Conservation (phyloP, 2,113 vertebrate species). For the Phaetusa simplex region DNA sequence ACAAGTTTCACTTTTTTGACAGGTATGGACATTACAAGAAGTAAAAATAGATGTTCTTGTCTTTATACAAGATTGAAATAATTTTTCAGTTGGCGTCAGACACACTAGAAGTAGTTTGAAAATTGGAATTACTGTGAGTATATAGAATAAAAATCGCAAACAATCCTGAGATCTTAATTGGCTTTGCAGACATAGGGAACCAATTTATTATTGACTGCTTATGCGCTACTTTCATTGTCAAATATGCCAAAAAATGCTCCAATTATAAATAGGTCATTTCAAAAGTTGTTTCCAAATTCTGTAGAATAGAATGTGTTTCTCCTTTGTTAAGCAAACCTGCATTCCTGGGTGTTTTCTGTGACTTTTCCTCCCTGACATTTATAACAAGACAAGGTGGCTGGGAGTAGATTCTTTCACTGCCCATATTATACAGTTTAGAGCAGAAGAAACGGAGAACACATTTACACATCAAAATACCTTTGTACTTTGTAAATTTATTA, state of each 20-base stretch:
- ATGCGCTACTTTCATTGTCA: background rate
- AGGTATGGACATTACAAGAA: rapidly evolving
- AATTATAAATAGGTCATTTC: background rate
- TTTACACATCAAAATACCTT: background rate
- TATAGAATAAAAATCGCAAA: background rate
- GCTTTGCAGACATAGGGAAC: background rate
- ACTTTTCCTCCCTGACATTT: background rate
- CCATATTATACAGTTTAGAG: background rate
- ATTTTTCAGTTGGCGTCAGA: background rate
- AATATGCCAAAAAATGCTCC: background rate
- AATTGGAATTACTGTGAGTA: background rate
- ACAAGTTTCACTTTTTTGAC: background rate
- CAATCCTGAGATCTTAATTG: background rate
- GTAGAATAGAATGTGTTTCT: background rate
- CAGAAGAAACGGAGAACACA: background rate
- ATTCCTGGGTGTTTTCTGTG: background rate
- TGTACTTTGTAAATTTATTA: background rate
- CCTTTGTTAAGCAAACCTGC: background rate
- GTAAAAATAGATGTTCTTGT: background rate
- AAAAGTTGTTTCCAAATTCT: background rate
- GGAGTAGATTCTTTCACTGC: background rate
- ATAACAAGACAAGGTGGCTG: background rate
- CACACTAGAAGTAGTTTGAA: background rate
- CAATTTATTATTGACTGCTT: background rate
- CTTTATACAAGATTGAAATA: background rate